Percentiles rank a stretch among this genome's conserved stretches.
Evolutionary conservation across 2,797 vertebrate species (phyloP).

Genomic region (Lerista edwardsae): DNA sequence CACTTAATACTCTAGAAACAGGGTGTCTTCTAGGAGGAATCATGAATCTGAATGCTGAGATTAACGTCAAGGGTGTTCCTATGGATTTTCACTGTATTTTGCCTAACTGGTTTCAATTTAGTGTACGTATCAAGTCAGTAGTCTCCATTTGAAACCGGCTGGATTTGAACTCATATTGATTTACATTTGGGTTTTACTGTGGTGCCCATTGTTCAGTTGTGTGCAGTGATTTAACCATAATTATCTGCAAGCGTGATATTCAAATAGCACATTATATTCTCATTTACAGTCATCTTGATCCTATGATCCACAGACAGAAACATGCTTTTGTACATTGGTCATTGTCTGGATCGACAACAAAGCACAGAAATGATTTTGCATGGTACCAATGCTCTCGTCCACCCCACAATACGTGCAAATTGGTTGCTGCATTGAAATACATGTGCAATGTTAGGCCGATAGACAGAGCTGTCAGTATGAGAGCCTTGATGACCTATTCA

Average conservation of each 20-base stretch:
- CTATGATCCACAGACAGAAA: not conserved
- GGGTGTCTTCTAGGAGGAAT: not conserved
- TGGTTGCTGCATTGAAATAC: not conserved
- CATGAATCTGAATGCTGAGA: conserved; percentile 5
- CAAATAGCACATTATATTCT: not conserved
- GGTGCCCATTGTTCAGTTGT: not conserved
- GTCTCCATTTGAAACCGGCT: not conserved
- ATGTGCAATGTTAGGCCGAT: no score
- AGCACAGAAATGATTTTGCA: no score
- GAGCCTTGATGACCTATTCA: no score
- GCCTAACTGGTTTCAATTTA: conserved; percentile 11
- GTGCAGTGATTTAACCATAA: not conserved
- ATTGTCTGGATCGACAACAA: not conserved
- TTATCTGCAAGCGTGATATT: not conserved
- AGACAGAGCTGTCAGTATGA: no score
- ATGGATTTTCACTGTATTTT: not conserved
- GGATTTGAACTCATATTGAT: not conserved
- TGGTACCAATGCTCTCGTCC: no score
- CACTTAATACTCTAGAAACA: conserved; percentile 10
- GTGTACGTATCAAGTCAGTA: conserved; percentile 4
- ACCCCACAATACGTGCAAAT: not conserved
- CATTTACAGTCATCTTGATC: not conserved
- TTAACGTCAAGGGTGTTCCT: conserved; percentile 1
- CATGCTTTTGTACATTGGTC: not conserved
- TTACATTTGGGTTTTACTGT: not conserved